A percentile compares a stretch with the other conserved stretches of the same genome.
Evolutionary conservation across 2,797 vertebrate genomes (phyloP).

Genomic region (Rhinatrema bivittatum): DNA sequence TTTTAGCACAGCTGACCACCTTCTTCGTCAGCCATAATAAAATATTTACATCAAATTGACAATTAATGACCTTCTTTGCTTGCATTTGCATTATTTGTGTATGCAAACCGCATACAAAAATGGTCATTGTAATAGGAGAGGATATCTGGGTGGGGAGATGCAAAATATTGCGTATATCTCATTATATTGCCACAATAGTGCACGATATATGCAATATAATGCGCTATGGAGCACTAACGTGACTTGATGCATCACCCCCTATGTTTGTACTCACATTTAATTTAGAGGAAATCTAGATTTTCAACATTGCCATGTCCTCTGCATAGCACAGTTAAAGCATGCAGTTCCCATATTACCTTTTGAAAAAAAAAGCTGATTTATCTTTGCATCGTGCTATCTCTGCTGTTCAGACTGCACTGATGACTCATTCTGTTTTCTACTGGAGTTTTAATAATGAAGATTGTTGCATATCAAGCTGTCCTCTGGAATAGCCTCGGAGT

Average conservation of each 20-base stretch:
- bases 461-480: neutral
- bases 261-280: neutral
- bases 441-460: neutral
- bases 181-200: too few relatives aligned
- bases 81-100: too few relatives aligned
- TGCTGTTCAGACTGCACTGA: fast-evolving
- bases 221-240: too few relatives aligned
- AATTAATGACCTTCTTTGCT: too few relatives aligned
- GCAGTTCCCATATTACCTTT: fast-evolving
- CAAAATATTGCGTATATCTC: too few relatives aligned
- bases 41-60: too few relatives aligned
- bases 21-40: too few relatives aligned
- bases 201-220: neutral
- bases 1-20: too few relatives aligned
- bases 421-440: slow-evolving; percentile 3
- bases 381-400: neutral
- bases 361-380: neutral
- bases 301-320: fast-evolving
- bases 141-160: too few relatives aligned
- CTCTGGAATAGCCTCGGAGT: slow-evolving; percentile 9
- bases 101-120: too few relatives aligned
- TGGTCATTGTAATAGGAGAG: too few relatives aligned
- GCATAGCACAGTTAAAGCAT: neutral
- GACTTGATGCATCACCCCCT: too few relatives aligned
- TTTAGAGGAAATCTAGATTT: neutral